Evolutionary conservation across 2,797 vertebrate genomes (phyloP), one percentile per base, ranked within the genome.

Genomic region (Chiroxiphia lanceolata): DNA sequence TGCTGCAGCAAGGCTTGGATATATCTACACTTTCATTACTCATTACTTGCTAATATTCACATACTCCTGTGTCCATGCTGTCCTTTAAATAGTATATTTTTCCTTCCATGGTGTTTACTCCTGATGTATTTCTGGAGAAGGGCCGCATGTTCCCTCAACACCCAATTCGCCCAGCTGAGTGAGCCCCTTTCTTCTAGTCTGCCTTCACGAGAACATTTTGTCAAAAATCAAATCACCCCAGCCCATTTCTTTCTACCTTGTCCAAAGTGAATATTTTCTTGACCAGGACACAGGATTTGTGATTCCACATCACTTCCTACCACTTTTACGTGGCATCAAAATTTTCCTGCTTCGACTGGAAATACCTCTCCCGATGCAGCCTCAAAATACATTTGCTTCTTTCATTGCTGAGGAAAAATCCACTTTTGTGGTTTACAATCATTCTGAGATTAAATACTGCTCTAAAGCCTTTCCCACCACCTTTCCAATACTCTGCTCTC

Each of bases 261-360:
- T 93, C 79, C 90, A 93, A 79, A 11, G 50, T 29, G 59, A 91
- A 59, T 89, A 93, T 90, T 92, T 93, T 80, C 83, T 87, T 87
- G 75, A 93, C 83, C 36, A 1, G 5, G 45, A 84, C 34, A 77
- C 13, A 34, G 23, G 48, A 83, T 56, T 82, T 91, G 34, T 5
- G 3, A 87, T 89, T 79, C 54, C 36, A 65, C 33, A 72, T 51
- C 71, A 53, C 71, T 79, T 92, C 60, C 56, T 87, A 74, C 40
- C 48, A 50, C 51, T 57, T 68, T 59, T 38, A 80, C 0, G 0
- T 64, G 34, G 63, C 63, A 87, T 40, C 33, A 48, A 10, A 50
- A 68, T 57, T 92, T 89, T 87, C 63, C 61, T 8, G 3, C 44
- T 90, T 76, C 57, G 78, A 21, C 38, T 61, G 27, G 70, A 89